Percentiles rank a stretch among this genome's conserved stretches.
Conservation (phyloP, 2,888 invertebrate species). For the Belgica antarctica region DNA sequence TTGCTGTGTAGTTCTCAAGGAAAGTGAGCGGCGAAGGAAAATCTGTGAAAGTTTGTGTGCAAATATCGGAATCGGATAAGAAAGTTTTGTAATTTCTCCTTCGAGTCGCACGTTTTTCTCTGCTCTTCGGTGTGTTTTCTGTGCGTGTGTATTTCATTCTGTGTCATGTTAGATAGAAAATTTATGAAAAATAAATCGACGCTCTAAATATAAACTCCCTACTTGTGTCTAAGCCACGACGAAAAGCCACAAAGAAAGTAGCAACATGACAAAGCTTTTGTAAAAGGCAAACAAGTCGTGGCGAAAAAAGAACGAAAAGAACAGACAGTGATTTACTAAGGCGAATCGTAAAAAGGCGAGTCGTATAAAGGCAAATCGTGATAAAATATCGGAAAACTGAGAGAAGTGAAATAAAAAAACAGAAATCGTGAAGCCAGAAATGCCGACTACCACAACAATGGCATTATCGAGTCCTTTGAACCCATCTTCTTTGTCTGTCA, state of each 20-base stretch:
- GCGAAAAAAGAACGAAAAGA: slow-evolving; percentile 2
- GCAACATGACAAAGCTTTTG: background rate
- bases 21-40: background rate
- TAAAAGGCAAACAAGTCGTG: background rate
- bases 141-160: background rate
- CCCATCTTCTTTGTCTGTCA: background rate
- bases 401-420: background rate
- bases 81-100: background rate
- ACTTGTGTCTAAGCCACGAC: background rate
- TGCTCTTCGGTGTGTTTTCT: no score
- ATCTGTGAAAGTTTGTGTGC: background rate
- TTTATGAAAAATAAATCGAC: slow-evolving; percentile 3
- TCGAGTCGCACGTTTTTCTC: no score
- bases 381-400: slow-evolving; percentile 1
- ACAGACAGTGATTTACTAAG: no score
- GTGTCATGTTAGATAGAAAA: slow-evolving; percentile 21
- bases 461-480: slow-evolving; percentile 33
- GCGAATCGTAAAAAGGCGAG: no score
- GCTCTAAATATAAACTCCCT: slow-evolving; percentile 16
- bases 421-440: background rate
- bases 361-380: background rate
- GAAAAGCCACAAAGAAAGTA: background rate
- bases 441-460: slow-evolving; percentile 40
- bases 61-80: slow-evolving; percentile 8
- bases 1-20: background rate